These are phyloP conservation scores for Gila orcuttii DNA, from an alignment of 2,113 vertebrate species.

Conservation along the genomic window DNA sequence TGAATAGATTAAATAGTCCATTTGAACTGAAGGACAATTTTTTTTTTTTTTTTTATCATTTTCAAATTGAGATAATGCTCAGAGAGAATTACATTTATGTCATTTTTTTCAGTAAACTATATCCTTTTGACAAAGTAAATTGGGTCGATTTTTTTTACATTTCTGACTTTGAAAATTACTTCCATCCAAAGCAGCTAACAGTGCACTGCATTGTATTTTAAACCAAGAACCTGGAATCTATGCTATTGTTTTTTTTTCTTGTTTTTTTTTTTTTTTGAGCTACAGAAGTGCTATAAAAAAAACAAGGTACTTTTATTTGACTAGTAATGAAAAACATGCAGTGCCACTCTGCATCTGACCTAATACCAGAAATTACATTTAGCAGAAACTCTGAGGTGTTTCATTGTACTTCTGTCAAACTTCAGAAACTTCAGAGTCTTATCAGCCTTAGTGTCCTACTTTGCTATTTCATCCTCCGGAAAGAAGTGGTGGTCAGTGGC, in stretches of 20 bases:
- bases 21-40: not conserved
- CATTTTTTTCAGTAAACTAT: no score
- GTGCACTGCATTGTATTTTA: no score
- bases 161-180: no score
- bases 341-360: constrained; percentile 7
- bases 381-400: constrained; percentile 24
- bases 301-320: no score
- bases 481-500: constrained; percentile 10
- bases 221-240: no score
- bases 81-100: not conserved
- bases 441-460: constrained; percentile 10
- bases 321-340: not conserved
- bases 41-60: not conserved
- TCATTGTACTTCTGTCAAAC: constrained; percentile 4
- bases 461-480: not conserved
- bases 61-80: constrained; percentile 10
- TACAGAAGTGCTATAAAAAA: not conserved
- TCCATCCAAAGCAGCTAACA: no score
- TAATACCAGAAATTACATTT: not conserved
- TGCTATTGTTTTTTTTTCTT: not conserved
- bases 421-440: constrained; percentile 14
- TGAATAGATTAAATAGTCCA: not conserved
- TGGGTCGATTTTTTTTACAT: no score
- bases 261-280: not conserved
- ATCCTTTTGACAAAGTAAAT: no score